phyloP scores from a whole-genome alignment of 2,113 vertebrate species.

The Mandrillus leucophaeus region DNA sequence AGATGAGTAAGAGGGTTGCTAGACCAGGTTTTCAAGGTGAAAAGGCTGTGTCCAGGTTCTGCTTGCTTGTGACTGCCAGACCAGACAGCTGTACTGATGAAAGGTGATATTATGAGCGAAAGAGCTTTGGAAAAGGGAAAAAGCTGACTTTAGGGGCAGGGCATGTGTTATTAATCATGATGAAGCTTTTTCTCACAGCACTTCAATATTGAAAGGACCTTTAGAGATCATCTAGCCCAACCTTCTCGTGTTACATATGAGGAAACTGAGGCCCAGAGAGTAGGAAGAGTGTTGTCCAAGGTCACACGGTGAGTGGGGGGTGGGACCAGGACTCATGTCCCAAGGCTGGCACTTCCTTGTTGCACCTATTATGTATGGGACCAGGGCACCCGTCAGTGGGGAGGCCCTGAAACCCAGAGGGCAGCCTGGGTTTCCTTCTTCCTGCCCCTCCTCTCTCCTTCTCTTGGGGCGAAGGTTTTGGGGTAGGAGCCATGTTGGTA shows the following conservation, averaged over 20 bases:
- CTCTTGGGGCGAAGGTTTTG: not conserved
- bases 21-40: not conserved
- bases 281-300: not conserved
- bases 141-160: constrained; percentile 22
- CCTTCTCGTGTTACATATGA: constrained; percentile 28
- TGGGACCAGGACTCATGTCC: not conserved
- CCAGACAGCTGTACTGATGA: not conserved
- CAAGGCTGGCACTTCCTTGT: not conserved
- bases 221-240: not conserved
- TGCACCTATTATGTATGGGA: not conserved
- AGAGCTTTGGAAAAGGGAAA: constrained; percentile 41
- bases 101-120: not conserved
- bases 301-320: not conserved
- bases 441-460: not conserved
- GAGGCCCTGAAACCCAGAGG: not conserved
- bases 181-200: constrained; percentile 14
- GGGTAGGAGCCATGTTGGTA: too few species aligned
- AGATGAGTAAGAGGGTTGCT: not conserved
- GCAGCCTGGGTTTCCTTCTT: not conserved
- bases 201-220: not conserved
- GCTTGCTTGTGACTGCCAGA: not conserved
- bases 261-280: constrained; percentile 46
- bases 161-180: constrained; percentile 59
- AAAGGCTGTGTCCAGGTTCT: not conserved
- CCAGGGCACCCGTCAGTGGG: not conserved